Evolutionary conservation across 2,113 vertebrate species (phyloP).

Genomic region (Triplophysa dalaica): DNA sequence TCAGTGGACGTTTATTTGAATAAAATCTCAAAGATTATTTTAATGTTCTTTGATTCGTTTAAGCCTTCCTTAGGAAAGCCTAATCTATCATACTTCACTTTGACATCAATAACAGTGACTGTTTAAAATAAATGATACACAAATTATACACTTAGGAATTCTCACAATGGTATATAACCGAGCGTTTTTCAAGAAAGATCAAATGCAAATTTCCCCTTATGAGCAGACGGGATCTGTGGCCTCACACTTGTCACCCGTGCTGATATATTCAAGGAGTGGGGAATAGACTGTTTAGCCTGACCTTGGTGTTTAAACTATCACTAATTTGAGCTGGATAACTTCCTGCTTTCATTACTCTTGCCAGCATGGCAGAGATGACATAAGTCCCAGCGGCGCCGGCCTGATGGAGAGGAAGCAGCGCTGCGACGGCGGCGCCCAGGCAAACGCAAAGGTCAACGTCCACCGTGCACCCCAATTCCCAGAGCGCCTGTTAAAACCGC

Average conservation of each 20-base stretch:
- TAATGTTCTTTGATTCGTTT: background rate
- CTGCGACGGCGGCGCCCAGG: conserved; percentile 27
- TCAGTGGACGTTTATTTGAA: background rate
- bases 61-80: background rate
- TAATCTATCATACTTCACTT: background rate
- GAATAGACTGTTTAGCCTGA: conserved; percentile 24
- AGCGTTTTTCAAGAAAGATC: conserved; percentile 35
- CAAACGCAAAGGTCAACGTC: conserved; percentile 52
- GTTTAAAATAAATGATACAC: background rate
- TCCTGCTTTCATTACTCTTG: conserved; percentile 56
- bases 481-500: conserved; percentile 30
- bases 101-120: background rate
- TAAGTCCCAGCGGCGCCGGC: conserved; percentile 47
- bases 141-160: background rate
- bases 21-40: conserved; percentile 12
- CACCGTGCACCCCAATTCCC: conserved; percentile 22
- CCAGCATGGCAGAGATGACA: conserved; percentile 28
- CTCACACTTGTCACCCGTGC: conserved; percentile 38
- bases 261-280: conserved; percentile 49
- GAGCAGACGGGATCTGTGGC: conserved; percentile 16
- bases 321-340: conserved; percentile 52
- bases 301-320: conserved; percentile 48
- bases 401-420: conserved; percentile 53
- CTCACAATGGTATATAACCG: conserved; percentile 1
- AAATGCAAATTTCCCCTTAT: conserved; percentile 32